Conservation (phyloP, 2,888 invertebrate species). For the Apotomis turbidana region DNA sequence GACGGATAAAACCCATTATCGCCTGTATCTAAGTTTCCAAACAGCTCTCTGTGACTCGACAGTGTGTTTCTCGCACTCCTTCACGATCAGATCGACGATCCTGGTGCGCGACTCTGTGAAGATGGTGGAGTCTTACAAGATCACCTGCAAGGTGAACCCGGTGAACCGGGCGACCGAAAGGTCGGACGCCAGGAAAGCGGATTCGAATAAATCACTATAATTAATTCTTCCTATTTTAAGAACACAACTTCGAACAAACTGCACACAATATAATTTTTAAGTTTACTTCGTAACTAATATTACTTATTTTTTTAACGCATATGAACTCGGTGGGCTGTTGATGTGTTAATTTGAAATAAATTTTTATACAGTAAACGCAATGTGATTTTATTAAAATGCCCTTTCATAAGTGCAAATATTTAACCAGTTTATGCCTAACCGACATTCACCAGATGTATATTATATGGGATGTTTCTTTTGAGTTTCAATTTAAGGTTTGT, state of each 20-base stretch:
- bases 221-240: slow-evolving; percentile 2
- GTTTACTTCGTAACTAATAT: slow-evolving; percentile 26
- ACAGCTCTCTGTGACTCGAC: slow-evolving; percentile 71
- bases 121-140: slow-evolving; percentile 77
- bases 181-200: slow-evolving; percentile 21
- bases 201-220: slow-evolving; percentile 20
- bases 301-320: slow-evolving; percentile 18
- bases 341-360: slow-evolving; percentile 11
- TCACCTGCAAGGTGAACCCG: slow-evolving; percentile 79
- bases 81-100: slow-evolving; percentile 74
- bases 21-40: slow-evolving; percentile 74
- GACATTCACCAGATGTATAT: too few species aligned
- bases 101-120: slow-evolving; percentile 76
- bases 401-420: not conserved
- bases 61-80: slow-evolving; percentile 72
- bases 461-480: too few species aligned
- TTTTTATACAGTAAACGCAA: not conserved
- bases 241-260: slow-evolving; percentile 6
- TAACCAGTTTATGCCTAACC: not conserved
- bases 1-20: slow-evolving; percentile 75
- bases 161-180: slow-evolving; percentile 53
- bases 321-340: slow-evolving; percentile 17
- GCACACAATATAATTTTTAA: slow-evolving; percentile 19
- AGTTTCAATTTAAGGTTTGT: too few species aligned
- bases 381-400: not conserved